phyloP scores from a whole-genome alignment of 2,888 invertebrate species.

The Prenolepis imparis region DNA sequence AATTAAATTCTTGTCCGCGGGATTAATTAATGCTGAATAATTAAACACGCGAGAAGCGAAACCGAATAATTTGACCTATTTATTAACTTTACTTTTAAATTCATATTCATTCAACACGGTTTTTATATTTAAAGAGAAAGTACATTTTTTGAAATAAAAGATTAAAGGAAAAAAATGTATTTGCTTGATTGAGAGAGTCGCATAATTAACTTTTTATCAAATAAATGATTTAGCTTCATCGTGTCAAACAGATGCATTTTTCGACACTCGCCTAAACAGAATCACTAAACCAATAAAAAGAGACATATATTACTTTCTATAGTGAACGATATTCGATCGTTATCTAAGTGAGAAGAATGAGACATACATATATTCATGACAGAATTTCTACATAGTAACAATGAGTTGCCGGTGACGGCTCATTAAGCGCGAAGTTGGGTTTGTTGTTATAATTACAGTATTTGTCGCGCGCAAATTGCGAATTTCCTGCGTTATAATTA shows the following conservation, averaged over 20 bases:
- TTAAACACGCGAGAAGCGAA: conserved; percentile 27
- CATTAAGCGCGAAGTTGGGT: conserved; percentile 33
- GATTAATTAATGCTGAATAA: conserved; percentile 62
- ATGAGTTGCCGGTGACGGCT: conserved; percentile 21
- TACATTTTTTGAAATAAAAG: conserved; percentile 6
- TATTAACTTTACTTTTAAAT: conserved; percentile 46
- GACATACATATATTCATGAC: not conserved
- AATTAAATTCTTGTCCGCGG: conserved; percentile 60
- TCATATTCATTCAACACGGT: not conserved
- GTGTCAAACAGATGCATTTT: conserved; percentile 66
- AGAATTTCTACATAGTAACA: conserved; percentile 33
- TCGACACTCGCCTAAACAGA: conserved; percentile 68
- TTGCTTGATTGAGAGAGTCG: conserved; percentile 42
- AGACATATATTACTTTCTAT: not conserved
- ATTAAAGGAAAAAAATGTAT: conserved; percentile 51
- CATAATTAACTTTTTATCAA: conserved; percentile 76
- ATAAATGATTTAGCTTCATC: conserved; percentile 46
- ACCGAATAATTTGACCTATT: conserved; percentile 58
- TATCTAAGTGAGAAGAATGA: not conserved
- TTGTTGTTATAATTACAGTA: conserved; percentile 32
- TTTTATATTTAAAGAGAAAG: conserved; percentile 24
- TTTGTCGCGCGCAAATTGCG: conserved; percentile 38
- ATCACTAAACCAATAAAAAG: conserved; percentile 6
- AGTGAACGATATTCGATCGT: not conserved
- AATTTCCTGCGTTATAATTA: conserved; percentile 49